Conservation (phyloP, 1,140 invertebrate genomes). For the Delia radicum region DNA sequence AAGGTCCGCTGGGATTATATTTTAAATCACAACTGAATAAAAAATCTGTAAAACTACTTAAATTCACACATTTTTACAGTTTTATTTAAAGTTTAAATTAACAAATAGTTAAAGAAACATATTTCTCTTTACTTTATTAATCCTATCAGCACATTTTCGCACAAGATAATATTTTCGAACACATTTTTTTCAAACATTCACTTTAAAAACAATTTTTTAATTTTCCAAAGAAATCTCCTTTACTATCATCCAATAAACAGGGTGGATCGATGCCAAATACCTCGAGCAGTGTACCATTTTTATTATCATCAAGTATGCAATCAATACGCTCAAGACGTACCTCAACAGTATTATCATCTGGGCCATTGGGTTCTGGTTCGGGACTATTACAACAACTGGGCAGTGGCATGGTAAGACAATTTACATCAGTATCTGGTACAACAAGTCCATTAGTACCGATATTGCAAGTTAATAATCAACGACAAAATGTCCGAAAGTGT, state of each 20-base stretch:
- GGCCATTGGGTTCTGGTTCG: conserved; percentile 61
- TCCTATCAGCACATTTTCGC: conserved; percentile 23
- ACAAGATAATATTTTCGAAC: conserved; percentile 24
- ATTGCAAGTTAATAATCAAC: conserved; percentile 60
- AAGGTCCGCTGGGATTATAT: no score
- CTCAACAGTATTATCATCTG: conserved; percentile 62
- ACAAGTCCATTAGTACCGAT: conserved; percentile 51
- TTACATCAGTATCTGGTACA: conserved; percentile 62
- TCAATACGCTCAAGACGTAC: conserved; percentile 78
- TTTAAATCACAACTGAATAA: no score
- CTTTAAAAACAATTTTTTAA: conserved; percentile 34
- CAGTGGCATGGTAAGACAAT: conserved; percentile 83
- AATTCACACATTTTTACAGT: no score
- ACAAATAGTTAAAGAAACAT: background rate
- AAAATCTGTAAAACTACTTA: no score
- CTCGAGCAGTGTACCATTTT: conserved; percentile 80
- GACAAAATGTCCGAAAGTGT: conserved; percentile 75
- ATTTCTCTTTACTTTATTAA: background rate
- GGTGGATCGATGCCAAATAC: conserved; percentile 84
- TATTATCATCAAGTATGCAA: conserved; percentile 79
- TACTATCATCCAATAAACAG: conserved; percentile 61
- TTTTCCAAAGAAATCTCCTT: conserved; percentile 56
- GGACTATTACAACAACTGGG: conserved; percentile 80
- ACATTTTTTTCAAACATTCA: conserved; percentile 11
- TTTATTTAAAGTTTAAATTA: no score